These are phyloP conservation scores for Anolis apletophallus DNA, from an alignment of 2,797 vertebrate species.

Conservation along the genomic window DNA sequence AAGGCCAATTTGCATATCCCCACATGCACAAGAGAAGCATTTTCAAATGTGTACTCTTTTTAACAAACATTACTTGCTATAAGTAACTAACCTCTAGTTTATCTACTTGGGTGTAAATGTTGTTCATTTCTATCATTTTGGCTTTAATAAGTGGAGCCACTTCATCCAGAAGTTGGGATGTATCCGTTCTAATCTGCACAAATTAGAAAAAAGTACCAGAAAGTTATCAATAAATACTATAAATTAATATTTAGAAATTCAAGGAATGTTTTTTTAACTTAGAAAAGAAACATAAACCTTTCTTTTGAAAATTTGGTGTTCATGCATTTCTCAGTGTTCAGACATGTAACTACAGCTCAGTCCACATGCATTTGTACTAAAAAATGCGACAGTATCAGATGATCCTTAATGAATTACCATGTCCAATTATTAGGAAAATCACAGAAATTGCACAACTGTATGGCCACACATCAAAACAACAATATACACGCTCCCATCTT, in stretches of 20 bases:
- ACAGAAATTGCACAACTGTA: background rate
- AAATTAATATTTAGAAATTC: slow-evolving; percentile 19
- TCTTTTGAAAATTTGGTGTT: background rate
- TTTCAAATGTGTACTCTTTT: background rate
- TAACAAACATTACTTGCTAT: slow-evolving; percentile 22
- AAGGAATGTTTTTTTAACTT: background rate
- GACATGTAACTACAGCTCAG: background rate
- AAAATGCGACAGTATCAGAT: background rate
- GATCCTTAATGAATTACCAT: background rate
- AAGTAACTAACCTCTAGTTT: slow-evolving; percentile 71
- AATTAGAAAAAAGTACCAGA: background rate
- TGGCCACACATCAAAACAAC: background rate
- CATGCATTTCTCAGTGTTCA: background rate
- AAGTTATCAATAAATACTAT: slow-evolving; percentile 1
- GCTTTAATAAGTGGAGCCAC: slow-evolving; percentile 62
- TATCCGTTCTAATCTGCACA: slow-evolving; percentile 71
- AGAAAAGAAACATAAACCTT: background rate
- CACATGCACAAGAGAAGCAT: background rate
- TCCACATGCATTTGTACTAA: background rate
- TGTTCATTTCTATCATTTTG: slow-evolving; percentile 66
- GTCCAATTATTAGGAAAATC: background rate
- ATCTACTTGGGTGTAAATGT: slow-evolving; percentile 67
- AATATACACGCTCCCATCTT: background rate
- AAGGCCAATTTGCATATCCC: background rate
- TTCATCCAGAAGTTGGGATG: slow-evolving; percentile 67